Evolutionary conservation across 2,113 vertebrate genomes (phyloP).

Genomic region (Clinocottus analis): DNA sequence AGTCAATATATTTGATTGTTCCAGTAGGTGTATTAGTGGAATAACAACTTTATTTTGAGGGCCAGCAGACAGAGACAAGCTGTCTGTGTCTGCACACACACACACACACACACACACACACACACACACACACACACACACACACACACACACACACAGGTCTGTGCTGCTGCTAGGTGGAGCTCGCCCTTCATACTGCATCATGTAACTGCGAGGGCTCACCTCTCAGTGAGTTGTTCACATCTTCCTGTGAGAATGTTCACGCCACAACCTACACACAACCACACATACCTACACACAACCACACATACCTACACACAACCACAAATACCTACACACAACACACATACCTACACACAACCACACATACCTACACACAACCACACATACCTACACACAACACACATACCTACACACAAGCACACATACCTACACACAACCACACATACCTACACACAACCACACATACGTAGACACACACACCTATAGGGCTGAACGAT

Average conservation of each 20-base stretch:
- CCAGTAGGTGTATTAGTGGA: constrained; percentile 52
- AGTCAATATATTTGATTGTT: constrained; percentile 76
- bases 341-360: too few species aligned
- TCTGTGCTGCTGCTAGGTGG: constrained; percentile 22
- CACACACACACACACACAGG: constrained; percentile 4
- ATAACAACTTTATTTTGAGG: constrained; percentile 67
- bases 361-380: too few species aligned
- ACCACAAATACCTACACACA: too few species aligned
- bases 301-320: too few species aligned
- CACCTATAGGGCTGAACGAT: too few species aligned
- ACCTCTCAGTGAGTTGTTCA: constrained; percentile 15
- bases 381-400: too few species aligned
- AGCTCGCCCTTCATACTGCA: constrained; percentile 16
- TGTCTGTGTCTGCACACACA: constrained; percentile 49
- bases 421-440: too few species aligned
- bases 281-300: too few species aligned
- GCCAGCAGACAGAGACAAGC: constrained; percentile 53
- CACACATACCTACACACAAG: too few species aligned
- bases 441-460: too few species aligned
- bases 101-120: constrained; percentile 21
- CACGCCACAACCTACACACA: too few species aligned
- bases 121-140: constrained; percentile 2
- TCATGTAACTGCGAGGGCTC: constrained; percentile 56
- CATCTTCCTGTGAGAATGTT: constrained; percentile 44
- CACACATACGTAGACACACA: too few species aligned